A percentile compares a stretch with the other conserved stretches of the same genome.
Conservation (phyloP, 2,113 vertebrate species). For the Ceyx margarethae region DNA sequence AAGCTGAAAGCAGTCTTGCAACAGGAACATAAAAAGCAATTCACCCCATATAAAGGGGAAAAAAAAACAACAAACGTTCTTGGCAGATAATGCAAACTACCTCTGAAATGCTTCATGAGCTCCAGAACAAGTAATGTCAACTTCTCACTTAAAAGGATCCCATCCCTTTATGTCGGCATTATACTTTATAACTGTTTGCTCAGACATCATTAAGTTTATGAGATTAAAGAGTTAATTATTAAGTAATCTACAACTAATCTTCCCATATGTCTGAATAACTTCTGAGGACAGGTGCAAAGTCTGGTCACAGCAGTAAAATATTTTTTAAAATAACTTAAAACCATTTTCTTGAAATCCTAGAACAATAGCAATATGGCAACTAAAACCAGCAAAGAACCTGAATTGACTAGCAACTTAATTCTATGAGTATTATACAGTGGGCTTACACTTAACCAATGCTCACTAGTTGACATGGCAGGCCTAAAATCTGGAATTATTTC, state of each 20-base stretch:
- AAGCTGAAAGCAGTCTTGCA: background rate
- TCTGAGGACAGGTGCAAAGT: background rate
- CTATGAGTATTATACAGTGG: background rate
- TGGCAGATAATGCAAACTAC: background rate
- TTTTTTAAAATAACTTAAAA: background rate
- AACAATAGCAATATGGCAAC: background rate
- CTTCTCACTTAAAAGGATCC: background rate
- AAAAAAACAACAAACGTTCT: background rate
- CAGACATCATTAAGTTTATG: background rate
- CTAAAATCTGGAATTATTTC: background rate
- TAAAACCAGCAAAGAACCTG: background rate
- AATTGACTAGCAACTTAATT: background rate
- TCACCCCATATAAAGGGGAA: background rate
- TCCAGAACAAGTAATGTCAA: background rate
- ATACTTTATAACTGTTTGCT: background rate
- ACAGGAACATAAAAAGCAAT: background rate
- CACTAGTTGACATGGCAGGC: background rate
- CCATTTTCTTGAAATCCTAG: background rate
- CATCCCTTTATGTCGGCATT: background rate
- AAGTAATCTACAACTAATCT: background rate
- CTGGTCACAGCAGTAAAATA: background rate
- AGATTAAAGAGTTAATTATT: background rate
- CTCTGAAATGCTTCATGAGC: background rate
- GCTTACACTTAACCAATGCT: background rate
- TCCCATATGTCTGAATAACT: background rate